Evolutionary conservation across 2,113 vertebrate species (phyloP).

Genomic region (Lontra canadensis): DNA sequence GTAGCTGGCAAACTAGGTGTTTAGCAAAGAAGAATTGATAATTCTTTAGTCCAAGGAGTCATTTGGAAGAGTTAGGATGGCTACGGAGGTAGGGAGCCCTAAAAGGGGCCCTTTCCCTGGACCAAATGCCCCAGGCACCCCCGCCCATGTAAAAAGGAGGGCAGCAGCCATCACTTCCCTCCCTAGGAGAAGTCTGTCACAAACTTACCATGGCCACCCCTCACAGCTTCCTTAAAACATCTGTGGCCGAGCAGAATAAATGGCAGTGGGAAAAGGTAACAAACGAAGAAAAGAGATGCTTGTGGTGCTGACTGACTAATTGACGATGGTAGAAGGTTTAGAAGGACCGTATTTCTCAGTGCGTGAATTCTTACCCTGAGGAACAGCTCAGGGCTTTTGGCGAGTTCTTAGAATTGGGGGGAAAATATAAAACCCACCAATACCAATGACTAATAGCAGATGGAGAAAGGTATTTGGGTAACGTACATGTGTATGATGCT

Average conservation of each 20-base stretch:
- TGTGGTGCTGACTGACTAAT: neutral
- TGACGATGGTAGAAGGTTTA: neutral
- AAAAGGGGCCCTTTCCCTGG: neutral
- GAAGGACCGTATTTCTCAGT: neutral
- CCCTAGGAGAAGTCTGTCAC: neutral
- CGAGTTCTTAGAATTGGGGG: neutral
- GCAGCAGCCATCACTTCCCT: neutral
- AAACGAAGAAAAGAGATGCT: neutral
- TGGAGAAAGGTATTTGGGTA: neutral
- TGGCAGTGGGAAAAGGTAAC: neutral
- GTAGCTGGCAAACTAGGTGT: neutral
- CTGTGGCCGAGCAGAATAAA: neutral
- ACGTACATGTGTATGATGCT: neutral
- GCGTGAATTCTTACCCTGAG: neutral
- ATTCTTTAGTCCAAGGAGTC: neutral
- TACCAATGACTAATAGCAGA: neutral
- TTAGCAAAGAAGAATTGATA: neutral
- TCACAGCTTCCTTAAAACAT: neutral
- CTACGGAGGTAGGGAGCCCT: neutral
- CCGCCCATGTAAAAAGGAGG: neutral
- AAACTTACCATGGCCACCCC: neutral
- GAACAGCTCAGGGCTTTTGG: neutral
- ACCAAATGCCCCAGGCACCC: accelerated
- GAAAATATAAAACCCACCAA: neutral
- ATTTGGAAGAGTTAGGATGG: neutral